A percentile compares a stretch with the other conserved stretches of the same genome.
Evolutionary conservation across 2,797 vertebrate genomes (phyloP).

Genomic region (Falco berigora): DNA sequence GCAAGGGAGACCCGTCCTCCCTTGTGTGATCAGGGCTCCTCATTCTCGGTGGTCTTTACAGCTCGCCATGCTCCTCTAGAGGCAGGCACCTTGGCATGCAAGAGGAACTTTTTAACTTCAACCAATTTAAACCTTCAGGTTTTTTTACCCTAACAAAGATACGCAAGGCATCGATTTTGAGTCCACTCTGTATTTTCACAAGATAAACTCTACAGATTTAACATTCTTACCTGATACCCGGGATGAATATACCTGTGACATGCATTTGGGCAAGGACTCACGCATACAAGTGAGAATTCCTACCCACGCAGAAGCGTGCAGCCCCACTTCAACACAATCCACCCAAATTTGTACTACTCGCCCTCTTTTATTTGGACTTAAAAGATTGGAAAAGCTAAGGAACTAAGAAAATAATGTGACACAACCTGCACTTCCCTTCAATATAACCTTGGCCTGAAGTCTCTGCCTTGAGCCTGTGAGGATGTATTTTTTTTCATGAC

Average conservation of each 20-base stretch:
- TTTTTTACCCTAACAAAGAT: not conserved
- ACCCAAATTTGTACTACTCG: not conserved
- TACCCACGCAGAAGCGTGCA: not conserved
- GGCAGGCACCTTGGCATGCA: not conserved
- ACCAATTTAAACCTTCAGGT: not conserved
- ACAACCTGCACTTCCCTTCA: not conserved
- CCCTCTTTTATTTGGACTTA: not conserved
- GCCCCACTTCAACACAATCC: not conserved
- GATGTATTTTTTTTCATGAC: not conserved
- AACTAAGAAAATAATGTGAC: not conserved
- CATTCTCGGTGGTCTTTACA: not conserved
- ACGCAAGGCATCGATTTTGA: not conserved
- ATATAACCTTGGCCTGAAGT: not conserved
- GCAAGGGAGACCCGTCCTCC: not conserved
- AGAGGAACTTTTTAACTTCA: not conserved
- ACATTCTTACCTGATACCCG: not conserved
- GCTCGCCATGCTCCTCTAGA: not conserved
- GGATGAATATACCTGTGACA: not conserved
- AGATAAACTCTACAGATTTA: not conserved
- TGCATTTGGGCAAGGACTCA: not conserved
- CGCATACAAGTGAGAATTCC: not conserved
- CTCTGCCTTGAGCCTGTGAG: not conserved
- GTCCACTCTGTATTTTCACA: not conserved
- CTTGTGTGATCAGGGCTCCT: not conserved
- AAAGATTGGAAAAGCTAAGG: not conserved